Evolutionary conservation across 1,140 invertebrate genomes (phyloP), one percentile per base, ranked within the genome.

Genomic region (Muscidifurax raptorellus): DNA sequence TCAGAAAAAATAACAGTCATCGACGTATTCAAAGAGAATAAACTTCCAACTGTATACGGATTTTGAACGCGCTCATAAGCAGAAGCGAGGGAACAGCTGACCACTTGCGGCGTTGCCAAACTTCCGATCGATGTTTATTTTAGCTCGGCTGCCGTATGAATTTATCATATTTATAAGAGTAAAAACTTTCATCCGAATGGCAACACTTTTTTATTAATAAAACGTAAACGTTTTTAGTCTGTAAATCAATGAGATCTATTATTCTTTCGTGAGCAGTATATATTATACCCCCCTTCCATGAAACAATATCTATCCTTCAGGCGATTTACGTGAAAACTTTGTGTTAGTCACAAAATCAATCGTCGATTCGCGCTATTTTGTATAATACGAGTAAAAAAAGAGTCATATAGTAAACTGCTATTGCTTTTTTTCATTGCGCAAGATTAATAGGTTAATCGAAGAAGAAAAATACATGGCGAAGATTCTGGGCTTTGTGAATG

Each of bases 61-160:
- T 59, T 59, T 22, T 59, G 52, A 59, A 59, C 22, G 3, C 1
- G 66, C 12, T 27, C 64, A 30, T 15, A 32, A 9, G 36, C 44
- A 59, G 40, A 28, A 18, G 66, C 25, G 59, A 28, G 66, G 36
- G 7, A 82, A 77, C 81, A 77, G 59, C 59, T 83, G 81, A 77
- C 52, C 27, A 71, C 30, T 15, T 52, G 81, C 81, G 25, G 30
- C 36, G 81, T 83, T 83, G 81, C 81, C 81, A 83, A 47, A 32
- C 27, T 36, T 79, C 30, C 30, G 22, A 79, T 64, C 13, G 64
- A 67, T 27, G 77, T 15, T 79, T 79, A 79, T 79, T 79, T 80
- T 30, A 47, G 27, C 9, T 30, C 67, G 28, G 32, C 27, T 15
- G n/a, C 71, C 32, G 22, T 22, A 15, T 69, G 52, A 22, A 69